Evolutionary conservation across 2,888 invertebrate genomes (phyloP), one percentile per base, ranked within the genome.

Genomic region (Cataglyphis altisquamis): DNA sequence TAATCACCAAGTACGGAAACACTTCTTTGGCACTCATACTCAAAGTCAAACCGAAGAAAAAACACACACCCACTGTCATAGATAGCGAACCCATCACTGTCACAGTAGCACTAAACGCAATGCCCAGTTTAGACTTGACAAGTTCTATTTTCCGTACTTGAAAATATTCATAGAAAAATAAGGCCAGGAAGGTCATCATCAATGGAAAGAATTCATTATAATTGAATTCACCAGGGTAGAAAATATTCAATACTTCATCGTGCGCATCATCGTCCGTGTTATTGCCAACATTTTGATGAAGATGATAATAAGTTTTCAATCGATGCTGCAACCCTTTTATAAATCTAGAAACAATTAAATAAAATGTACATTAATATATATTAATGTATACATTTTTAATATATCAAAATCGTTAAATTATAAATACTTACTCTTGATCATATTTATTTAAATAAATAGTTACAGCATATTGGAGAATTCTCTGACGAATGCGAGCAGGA

Each of bases 111-210:
- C 98, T 98, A 60, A 98, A 96, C 0, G 99, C 99, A 93, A 99
- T 96, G 36, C 97, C 97, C 21, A 97, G 94, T 95, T 98, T 98
- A 0, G 98, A 98, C 92, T 98, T 97, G 57, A 98, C 97, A 93
- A 98, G 96, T 94, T 99, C 99, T 85, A 99, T 98, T 95, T 99
- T 99, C 89, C 98, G 96, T 52, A 99, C 98, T 36, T 98, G 99
- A 94, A 99, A 99, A 93, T 99, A 99, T 45, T 99, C 97, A 93
- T 99, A 99, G 36, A 98, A 95, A 93, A 99, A 98, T 45, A 99
- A 95, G 21, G 98, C 96, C 3, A 98, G 95, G 93, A 99, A 99
- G 1, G 98, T 97, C 84, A 98, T 96, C 32, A 97, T 96, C 10
- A 99, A 95, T 0, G 99, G 99, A 41, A 98, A 96, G 82, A 98